phyloP scores from a whole-genome alignment of 2,113 vertebrate genomes.

The Lynx canadensis region DNA sequence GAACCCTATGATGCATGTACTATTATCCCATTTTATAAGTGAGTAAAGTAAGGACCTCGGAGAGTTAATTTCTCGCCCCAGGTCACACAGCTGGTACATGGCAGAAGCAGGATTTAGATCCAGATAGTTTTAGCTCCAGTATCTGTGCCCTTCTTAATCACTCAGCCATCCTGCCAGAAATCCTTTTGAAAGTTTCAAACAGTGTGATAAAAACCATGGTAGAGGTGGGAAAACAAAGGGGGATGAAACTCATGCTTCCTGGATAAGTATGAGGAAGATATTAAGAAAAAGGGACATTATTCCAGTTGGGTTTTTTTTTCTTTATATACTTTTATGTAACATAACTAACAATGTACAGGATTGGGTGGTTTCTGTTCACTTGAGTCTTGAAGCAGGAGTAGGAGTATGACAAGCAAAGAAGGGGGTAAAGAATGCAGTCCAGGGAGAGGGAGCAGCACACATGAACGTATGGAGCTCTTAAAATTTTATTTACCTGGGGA shows the following conservation, averaged over 20 bases:
- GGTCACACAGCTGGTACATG: background rate
- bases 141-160: background rate
- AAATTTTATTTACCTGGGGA: background rate
- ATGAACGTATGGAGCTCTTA: background rate
- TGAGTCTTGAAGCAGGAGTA: background rate
- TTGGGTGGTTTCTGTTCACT: background rate
- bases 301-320: background rate
- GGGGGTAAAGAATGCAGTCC: too few species aligned
- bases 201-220: background rate
- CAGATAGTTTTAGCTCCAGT: background rate
- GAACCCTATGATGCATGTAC: background rate
- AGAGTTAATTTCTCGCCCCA: background rate
- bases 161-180: background rate
- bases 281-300: background rate
- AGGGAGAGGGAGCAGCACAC: background rate
- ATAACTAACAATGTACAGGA: background rate
- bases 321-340: background rate
- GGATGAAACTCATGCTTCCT: background rate
- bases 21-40: background rate
- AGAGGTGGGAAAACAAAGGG: background rate
- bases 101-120: background rate
- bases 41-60: background rate
- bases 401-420: background rate
- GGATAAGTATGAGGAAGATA: background rate
- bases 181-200: background rate